Percentiles rank a stretch among this genome's conserved stretches.
Evolutionary conservation across 2,113 vertebrate species (phyloP).

Genomic region (Siniperca chuatsi): DNA sequence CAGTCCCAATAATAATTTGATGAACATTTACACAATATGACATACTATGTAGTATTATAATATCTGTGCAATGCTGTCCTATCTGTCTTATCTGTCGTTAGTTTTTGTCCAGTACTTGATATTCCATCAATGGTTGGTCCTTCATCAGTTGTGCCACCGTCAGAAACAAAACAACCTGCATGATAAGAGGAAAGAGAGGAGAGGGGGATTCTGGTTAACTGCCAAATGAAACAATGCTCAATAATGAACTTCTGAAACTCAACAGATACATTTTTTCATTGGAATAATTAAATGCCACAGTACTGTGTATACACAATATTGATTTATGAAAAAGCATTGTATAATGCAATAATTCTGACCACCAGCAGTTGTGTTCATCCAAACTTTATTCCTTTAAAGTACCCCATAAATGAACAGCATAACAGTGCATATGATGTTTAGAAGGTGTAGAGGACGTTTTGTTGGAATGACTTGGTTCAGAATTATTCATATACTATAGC

Average conservation of each 20-base stretch:
- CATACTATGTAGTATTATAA: neutral
- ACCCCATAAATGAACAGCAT: no score
- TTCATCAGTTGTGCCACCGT: conserved; percentile 70
- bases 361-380: no score
- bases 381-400: no score
- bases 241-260: neutral
- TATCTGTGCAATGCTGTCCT: neutral
- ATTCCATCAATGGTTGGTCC: conserved; percentile 24
- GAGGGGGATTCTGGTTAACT: neutral
- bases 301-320: neutral
- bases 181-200: neutral
- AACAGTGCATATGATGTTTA: no score
- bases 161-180: conserved; percentile 61
- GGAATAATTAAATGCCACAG: neutral
- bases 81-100: conserved; percentile 23
- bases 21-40: neutral
- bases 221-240: neutral
- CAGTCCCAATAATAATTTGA: neutral
- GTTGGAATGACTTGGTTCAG: no score
- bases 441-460: no score
- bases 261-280: neutral
- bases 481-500: no score
- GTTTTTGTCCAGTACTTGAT: conserved; percentile 53
- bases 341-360: no score
- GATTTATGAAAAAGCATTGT: neutral